Evolutionary conservation across 1,140 invertebrate genomes (phyloP).

Genomic region (Atta texana): DNA sequence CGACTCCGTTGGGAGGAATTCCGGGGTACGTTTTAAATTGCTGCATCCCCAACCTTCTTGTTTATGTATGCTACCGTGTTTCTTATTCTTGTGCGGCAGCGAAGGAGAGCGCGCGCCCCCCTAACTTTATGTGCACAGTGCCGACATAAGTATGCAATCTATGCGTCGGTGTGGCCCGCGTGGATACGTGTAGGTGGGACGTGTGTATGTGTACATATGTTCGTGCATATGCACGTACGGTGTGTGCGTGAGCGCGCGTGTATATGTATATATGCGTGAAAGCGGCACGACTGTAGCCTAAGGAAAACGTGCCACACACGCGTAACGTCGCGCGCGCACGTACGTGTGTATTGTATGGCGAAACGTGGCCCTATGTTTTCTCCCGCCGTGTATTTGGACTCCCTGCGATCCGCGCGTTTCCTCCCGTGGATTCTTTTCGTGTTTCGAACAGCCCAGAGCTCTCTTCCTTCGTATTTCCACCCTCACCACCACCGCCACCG

Average conservation of each 20-base stretch:
- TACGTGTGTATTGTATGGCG: slow-evolving; percentile 80
- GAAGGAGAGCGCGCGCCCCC: slow-evolving; percentile 76
- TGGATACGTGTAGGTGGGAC: slow-evolving; percentile 57
- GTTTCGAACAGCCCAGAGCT: slow-evolving; percentile 62
- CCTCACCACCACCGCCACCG: neutral
- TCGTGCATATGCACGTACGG: slow-evolving; percentile 52
- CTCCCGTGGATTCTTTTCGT: slow-evolving; percentile 76
- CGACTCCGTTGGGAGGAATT: slow-evolving; percentile 86
- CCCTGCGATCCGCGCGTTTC: slow-evolving; percentile 69
- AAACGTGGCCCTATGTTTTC: slow-evolving; percentile 81
- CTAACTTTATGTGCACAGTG: slow-evolving; percentile 85
- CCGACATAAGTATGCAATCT: slow-evolving; percentile 84
- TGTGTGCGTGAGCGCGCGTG: slow-evolving; percentile 19
- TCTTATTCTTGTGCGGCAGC: slow-evolving; percentile 86
- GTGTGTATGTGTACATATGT: slow-evolving; percentile 31
- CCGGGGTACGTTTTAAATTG: slow-evolving; percentile 87
- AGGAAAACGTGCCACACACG: slow-evolving; percentile 50
- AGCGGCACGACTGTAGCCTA: slow-evolving; percentile 34
- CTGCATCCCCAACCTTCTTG: slow-evolving; percentile 86
- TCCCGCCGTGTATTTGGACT: slow-evolving; percentile 56
- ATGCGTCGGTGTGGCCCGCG: slow-evolving; percentile 75
- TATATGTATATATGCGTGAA: slow-evolving; percentile 54
- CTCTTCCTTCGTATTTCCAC: slow-evolving; percentile 51
- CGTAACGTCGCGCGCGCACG: slow-evolving; percentile 48
- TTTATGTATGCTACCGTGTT: slow-evolving; percentile 86